Evolutionary conservation across 2,888 invertebrate genomes (phyloP), one percentile per base, ranked within the genome.

Genomic region (Thera obeliscata): DNA sequence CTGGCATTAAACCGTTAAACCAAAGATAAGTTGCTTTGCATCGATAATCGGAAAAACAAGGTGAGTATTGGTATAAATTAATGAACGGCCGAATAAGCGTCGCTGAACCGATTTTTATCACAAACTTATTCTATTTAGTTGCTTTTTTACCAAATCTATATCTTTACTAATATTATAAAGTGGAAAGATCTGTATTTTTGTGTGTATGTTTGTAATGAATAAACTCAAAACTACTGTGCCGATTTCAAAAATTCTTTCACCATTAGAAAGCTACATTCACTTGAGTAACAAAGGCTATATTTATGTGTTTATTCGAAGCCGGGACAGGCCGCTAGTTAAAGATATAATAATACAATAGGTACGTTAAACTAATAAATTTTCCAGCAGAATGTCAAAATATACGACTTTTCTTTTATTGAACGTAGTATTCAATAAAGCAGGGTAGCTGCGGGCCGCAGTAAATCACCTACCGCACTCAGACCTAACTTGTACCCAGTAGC

Each of bases 381-480:
- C 75, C 79, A 80, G 77, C 80, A 79, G 81, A 81, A 86, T 78
- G 85, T 90, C 88, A 91, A 89, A 90, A 91, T 89, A 85, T 87
- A 87, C 87, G 88, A 90, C 87, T 90, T 89, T 89, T 90, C 91
- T 89, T 88, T 86, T 83, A 87, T 82, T 84, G 87, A 85, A 84
- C 78, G 80, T 81, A 84, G 87, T 87, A 87, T 91, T 92, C 89
- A 90, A 91, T 91, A 91, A 89, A 84, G 85, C 82, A 79, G 79
- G 81, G 75, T 38, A 79, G 76, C 79, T 76, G 74, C 79, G 81
- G 78, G 77, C 82, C 79, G 80, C 84, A 76, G 87, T 92, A 92
- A 91, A 92, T 91, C 92, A 91, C 85, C 71, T 78, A 76, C 80
- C 76, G 77, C 67, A 79, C 77, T 68, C 75, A 69, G 70, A 78